phyloP scores from a whole-genome alignment of 2,113 vertebrate genomes.

The Carettochelys insculpta region DNA sequence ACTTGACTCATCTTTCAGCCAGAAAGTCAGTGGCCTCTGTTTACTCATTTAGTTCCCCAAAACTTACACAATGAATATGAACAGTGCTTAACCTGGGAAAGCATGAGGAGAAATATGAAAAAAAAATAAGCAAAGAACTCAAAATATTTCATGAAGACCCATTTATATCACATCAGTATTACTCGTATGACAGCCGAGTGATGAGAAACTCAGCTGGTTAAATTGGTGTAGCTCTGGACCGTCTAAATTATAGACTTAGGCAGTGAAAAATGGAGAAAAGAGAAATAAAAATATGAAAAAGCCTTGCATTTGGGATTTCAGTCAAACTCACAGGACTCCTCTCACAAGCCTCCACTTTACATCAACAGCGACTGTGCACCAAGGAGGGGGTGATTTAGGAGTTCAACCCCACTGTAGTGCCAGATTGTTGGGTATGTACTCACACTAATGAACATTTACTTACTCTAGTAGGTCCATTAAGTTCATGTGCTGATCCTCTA shows the following conservation, averaged over 20 bases:
- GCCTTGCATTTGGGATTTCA: neutral
- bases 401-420: neutral
- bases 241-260: neutral
- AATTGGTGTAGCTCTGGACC: no score
- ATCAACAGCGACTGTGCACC: neutral
- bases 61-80: neutral
- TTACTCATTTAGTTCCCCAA: neutral
- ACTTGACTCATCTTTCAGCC: neutral
- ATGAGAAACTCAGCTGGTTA: no score
- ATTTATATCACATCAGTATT: neutral
- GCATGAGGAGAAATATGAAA: neutral
- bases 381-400: neutral
- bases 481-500: neutral
- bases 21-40: rapidly evolving
- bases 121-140: neutral
- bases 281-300: neutral
- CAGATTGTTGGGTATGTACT: neutral
- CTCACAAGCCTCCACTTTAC: neutral
- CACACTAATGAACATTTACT: neutral
- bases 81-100: neutral
- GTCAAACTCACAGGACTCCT: neutral
- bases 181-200: no score
- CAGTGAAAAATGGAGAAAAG: neutral
- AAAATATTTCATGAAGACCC: neutral
- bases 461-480: neutral